A percentile compares a stretch with the other conserved stretches of the same genome.
phyloP scores from a whole-genome alignment of 2,113 vertebrate species.

The Chunga burmeisteri region DNA sequence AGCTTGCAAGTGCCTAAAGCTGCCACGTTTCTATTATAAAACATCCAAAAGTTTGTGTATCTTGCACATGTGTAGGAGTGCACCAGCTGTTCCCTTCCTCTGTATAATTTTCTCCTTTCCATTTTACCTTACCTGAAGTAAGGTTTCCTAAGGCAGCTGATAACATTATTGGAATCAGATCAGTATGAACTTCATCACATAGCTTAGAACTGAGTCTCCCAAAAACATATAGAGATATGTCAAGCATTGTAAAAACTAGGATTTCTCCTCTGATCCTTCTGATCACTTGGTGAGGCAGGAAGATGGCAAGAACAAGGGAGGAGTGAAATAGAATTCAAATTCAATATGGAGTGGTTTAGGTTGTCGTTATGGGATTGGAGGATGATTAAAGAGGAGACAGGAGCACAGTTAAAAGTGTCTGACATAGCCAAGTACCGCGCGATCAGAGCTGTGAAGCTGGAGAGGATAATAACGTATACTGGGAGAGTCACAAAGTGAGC shows the following conservation, averaged over 20 bases:
- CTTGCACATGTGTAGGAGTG: background rate
- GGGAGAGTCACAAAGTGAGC: background rate
- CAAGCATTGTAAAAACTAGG: background rate
- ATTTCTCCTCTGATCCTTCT: background rate
- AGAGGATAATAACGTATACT: background rate
- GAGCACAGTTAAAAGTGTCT: background rate
- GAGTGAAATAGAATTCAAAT: background rate
- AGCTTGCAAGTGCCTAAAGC: background rate
- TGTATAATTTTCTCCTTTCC: background rate
- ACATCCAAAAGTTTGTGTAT: background rate
- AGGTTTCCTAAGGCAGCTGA: background rate
- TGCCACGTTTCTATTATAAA: background rate
- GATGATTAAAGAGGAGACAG: background rate
- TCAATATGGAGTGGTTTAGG: background rate
- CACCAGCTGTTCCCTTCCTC: slow-evolving; percentile 2
- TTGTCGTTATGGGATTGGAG: background rate
- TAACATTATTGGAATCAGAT: background rate
- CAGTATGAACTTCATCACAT: background rate
- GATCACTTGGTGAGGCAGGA: background rate
- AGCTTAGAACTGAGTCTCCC: background rate
- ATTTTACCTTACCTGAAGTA: background rate
- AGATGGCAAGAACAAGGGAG: background rate
- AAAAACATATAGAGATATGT: background rate
- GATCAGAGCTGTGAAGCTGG: background rate
- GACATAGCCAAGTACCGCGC: background rate